A percentile compares a stretch with the other conserved stretches of the same genome.
phyloP scores from a whole-genome alignment of 1,140 invertebrate genomes.

The Diuraphis noxia region DNA sequence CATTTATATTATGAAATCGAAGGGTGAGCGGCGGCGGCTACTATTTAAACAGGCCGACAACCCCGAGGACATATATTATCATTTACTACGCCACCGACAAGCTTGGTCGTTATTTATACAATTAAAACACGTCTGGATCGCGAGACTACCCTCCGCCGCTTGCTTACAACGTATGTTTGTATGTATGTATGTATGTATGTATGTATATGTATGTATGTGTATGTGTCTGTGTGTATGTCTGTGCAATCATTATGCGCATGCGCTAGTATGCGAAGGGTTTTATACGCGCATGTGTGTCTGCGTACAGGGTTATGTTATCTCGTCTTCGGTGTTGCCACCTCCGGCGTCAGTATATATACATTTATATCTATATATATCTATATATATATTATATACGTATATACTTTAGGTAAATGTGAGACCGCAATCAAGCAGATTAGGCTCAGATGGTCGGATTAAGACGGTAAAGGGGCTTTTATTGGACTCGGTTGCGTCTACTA shows the following conservation, averaged over 20 bases:
- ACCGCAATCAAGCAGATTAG: slow-evolving; percentile 15
- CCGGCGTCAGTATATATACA: neutral
- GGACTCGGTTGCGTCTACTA: neutral
- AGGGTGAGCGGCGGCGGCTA: neutral
- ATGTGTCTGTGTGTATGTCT: neutral
- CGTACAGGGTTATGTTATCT: neutral
- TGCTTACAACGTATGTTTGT: too few species aligned
- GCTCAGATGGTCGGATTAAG: slow-evolving; percentile 39
- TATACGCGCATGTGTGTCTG: neutral
- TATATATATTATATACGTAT: neutral
- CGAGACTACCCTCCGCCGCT: neutral
- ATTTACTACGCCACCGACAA: neutral
- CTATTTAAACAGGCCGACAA: slow-evolving; percentile 4
- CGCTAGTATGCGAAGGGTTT: neutral
- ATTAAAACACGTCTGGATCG: neutral
- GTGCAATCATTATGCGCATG: neutral
- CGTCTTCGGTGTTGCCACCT: neutral
- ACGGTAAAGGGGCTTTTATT: neutral
- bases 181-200: neutral
- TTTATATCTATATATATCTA: neutral
- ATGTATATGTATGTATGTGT: neutral
- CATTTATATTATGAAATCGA: neutral
- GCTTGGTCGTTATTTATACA: slow-evolving; percentile 16
- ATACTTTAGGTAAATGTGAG: neutral
- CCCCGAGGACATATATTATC: slow-evolving; percentile 11